These are phyloP conservation scores for Cynopterus brachyotis DNA, from an alignment of 2,113 vertebrate species.

Conservation along the genomic window DNA sequence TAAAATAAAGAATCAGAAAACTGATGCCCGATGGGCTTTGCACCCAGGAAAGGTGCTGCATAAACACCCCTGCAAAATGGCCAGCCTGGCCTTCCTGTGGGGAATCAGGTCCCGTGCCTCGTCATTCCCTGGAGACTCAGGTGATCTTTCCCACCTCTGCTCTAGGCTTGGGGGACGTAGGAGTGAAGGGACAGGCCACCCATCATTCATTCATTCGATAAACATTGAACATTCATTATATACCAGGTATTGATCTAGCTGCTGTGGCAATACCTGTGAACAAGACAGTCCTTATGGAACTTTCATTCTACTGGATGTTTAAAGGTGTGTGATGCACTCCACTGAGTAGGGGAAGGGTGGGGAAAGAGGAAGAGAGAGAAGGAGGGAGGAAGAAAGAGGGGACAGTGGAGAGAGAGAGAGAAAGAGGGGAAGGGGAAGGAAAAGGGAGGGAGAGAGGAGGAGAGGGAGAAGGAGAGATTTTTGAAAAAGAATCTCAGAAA, in stretches of 20 bases:
- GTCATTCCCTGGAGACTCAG: conserved; percentile 50
- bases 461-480: background rate
- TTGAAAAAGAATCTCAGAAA: background rate
- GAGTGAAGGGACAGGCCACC: background rate
- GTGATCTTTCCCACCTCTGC: conserved; percentile 51
- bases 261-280: background rate
- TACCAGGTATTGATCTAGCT: background rate
- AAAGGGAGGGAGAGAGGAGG: too few species aligned
- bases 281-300: background rate
- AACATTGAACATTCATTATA: background rate
- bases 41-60: background rate
- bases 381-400: background rate
- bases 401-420: background rate
- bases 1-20: conserved; percentile 33
- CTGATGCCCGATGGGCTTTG: background rate
- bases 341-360: background rate
- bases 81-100: background rate
- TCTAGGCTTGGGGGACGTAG: background rate
- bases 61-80: background rate
- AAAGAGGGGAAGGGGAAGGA: background rate
- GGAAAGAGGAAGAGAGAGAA: too few species aligned
- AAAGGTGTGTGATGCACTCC: background rate
- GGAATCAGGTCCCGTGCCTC: background rate
- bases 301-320: background rate
- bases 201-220: background rate